phyloP scores from a whole-genome alignment of 2,888 invertebrate genomes.

The Cryptus armator region DNA sequence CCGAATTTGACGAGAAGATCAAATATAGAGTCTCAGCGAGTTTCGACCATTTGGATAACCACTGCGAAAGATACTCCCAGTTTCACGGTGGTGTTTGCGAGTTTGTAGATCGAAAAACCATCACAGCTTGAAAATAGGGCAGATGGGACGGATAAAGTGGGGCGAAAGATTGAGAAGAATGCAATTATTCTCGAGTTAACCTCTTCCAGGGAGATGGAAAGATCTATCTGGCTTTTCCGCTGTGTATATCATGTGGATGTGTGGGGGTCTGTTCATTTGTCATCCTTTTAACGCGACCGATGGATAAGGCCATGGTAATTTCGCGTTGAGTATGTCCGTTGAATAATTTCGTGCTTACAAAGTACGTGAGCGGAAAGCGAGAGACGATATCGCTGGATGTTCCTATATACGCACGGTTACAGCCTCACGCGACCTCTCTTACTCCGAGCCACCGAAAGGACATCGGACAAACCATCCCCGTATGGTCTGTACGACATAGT shows the following conservation, averaged over 20 bases:
- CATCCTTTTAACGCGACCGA: conserved; percentile 62
- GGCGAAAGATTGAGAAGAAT: conserved; percentile 26
- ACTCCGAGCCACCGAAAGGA: conserved; percentile 30
- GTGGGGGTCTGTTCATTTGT: conserved; percentile 55
- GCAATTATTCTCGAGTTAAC: conserved; percentile 50
- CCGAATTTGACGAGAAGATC: not conserved
- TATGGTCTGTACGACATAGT: conserved; percentile 20
- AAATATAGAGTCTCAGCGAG: conserved; percentile 3
- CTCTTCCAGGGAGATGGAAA: not conserved
- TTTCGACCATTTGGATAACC: conserved; percentile 43
- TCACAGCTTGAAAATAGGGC: not conserved
- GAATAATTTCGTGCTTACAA: conserved; percentile 68
- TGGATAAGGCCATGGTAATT: conserved; percentile 66
- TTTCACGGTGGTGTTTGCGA: conserved; percentile 21
- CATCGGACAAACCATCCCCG: conserved; percentile 54
- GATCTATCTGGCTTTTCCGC: conserved; percentile 28
- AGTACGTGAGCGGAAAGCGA: conserved; percentile 65
- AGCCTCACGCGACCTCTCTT: conserved; percentile 31
- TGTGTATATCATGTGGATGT: not conserved
- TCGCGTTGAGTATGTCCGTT: conserved; percentile 66
- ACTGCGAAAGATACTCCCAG: conserved; percentile 1
- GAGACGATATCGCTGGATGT: conserved; percentile 50
- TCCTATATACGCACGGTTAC: conserved; percentile 24
- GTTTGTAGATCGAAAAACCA: conserved; percentile 27
- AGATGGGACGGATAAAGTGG: not conserved